A percentile compares a stretch with the other conserved stretches of the same genome.
Conservation (phyloP, 1,140 invertebrate species). For the Agrilus planipennis region DNA sequence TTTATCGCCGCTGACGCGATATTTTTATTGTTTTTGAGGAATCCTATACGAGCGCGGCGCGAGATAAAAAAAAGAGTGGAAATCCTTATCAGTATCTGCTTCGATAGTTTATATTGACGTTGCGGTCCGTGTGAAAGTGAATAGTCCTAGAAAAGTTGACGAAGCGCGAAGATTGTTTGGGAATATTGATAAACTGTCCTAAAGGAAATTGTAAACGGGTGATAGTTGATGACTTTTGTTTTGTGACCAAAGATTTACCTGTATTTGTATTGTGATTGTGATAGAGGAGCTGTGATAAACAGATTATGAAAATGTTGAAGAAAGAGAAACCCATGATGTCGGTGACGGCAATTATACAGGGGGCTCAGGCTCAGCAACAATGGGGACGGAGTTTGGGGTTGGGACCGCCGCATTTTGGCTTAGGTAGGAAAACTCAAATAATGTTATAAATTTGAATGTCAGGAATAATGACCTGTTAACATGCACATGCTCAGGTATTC, state of each 20-base stretch:
- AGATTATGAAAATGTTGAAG: conserved; percentile 49
- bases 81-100: too few species aligned
- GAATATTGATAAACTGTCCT: conserved; percentile 3
- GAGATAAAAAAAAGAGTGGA: too few species aligned
- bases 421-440: too few species aligned
- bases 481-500: too few species aligned
- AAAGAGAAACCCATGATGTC: conserved; percentile 77
- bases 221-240: not conserved
- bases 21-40: too few species aligned
- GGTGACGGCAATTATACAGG: conserved; percentile 65
- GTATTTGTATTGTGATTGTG: conserved; percentile 8
- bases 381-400: conserved; percentile 36
- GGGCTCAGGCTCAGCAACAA: conserved; percentile 48
- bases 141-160: conserved; percentile 1
- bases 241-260: conserved; percentile 5
- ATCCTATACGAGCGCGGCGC: too few species aligned
- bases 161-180: not conserved
- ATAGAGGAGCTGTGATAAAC: conserved; percentile 4
- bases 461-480: too few species aligned
- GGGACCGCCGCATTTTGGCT: conserved; percentile 21
- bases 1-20: too few species aligned
- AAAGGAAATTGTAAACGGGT: conserved; percentile 3
- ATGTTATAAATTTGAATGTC: too few species aligned
- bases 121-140: conserved; percentile 1
- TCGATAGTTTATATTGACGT: too few species aligned